Percentiles rank a stretch among this genome's conserved stretches.
Conservation (phyloP, 1,140 invertebrate species). For the Drosophila pachea region DNA sequence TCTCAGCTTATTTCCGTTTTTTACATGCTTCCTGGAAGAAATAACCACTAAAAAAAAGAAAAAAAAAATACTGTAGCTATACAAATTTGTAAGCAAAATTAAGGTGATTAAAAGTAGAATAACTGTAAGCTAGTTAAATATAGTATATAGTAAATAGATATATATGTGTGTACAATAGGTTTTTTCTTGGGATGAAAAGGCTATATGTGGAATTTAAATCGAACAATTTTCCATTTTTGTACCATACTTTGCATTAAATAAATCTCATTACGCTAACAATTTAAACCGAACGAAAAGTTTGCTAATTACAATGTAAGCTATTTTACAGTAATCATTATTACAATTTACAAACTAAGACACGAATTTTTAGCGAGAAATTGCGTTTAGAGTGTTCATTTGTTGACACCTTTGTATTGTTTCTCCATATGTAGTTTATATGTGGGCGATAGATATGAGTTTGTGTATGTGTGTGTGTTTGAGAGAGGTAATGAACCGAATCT, state of each 20-base stretch:
- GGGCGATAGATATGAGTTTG: constrained; percentile 15
- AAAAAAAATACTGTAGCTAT: constrained; percentile 66
- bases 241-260: constrained; percentile 67
- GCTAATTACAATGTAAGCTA: constrained; percentile 73
- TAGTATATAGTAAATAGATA: constrained; percentile 1
- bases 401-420: constrained; percentile 23
- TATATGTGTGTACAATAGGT: constrained; percentile 7
- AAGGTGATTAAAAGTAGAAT: constrained; percentile 6
- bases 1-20: constrained; percentile 59
- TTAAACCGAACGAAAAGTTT: constrained; percentile 59
- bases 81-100: constrained; percentile 29
- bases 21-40: constrained; percentile 67
- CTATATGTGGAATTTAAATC: constrained; percentile 49
- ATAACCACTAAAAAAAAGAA: constrained; percentile 61
- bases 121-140: constrained; percentile 22
- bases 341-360: constrained; percentile 67
- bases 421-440: constrained; percentile 10
- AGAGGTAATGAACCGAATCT: constrained; percentile 72
- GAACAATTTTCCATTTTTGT: constrained; percentile 60
- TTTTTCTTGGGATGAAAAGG: constrained; percentile 18
- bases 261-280: constrained; percentile 68
- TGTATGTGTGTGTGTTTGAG: constrained; percentile 19
- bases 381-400: constrained; percentile 49
- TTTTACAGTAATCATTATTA: constrained; percentile 64
- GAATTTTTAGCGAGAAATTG: constrained; percentile 69